Evolutionary conservation across 2,888 invertebrate genomes (phyloP).

Genomic region (Villa cingulata): DNA sequence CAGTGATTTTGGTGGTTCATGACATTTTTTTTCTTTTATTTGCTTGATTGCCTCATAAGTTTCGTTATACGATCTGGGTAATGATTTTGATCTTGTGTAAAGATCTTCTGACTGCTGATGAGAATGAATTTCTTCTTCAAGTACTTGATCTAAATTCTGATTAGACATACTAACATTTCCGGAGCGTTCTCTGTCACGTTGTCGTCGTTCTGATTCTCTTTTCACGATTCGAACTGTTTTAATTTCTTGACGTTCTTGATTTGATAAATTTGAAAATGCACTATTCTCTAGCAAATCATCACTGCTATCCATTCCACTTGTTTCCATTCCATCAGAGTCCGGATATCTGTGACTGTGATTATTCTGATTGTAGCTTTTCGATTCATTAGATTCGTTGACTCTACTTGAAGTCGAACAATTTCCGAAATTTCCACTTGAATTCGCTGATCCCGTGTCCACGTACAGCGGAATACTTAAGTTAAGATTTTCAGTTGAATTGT

Average conservation of each 20-base stretch:
- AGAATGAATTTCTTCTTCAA: slow-evolving; percentile 29
- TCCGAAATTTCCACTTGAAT: slow-evolving; percentile 17
- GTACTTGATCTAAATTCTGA: slow-evolving; percentile 35
- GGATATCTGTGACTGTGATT: slow-evolving; percentile 7
- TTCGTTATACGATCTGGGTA: slow-evolving; percentile 36
- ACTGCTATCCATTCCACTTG: slow-evolving; percentile 33
- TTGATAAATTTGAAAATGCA: slow-evolving; percentile 44
- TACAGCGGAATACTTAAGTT: slow-evolving; percentile 47
- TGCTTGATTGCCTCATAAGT: slow-evolving; percentile 12
- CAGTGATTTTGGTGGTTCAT: slow-evolving; percentile 1
- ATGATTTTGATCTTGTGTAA: slow-evolving; percentile 40
- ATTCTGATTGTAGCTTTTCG: slow-evolving; percentile 15
- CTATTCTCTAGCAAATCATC: slow-evolving; percentile 33
- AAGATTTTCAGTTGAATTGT: slow-evolving; percentile 25
- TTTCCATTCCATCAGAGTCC: slow-evolving; percentile 31
- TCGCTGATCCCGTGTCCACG: slow-evolving; percentile 44
- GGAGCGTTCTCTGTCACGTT: slow-evolving; percentile 62
- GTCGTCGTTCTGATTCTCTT: slow-evolving; percentile 74
- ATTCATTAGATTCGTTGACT: slow-evolving; percentile 24
- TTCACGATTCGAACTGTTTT: slow-evolving; percentile 91
- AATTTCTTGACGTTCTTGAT: slow-evolving; percentile 74
- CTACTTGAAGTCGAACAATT: slow-evolving; percentile 23
- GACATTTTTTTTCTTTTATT: background rate
- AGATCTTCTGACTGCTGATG: slow-evolving; percentile 10
- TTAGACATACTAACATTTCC: slow-evolving; percentile 23